A percentile compares a stretch with the other conserved stretches of the same genome.
phyloP scores from a whole-genome alignment of 2,888 invertebrate species.

The Liodrosophila aerea region DNA sequence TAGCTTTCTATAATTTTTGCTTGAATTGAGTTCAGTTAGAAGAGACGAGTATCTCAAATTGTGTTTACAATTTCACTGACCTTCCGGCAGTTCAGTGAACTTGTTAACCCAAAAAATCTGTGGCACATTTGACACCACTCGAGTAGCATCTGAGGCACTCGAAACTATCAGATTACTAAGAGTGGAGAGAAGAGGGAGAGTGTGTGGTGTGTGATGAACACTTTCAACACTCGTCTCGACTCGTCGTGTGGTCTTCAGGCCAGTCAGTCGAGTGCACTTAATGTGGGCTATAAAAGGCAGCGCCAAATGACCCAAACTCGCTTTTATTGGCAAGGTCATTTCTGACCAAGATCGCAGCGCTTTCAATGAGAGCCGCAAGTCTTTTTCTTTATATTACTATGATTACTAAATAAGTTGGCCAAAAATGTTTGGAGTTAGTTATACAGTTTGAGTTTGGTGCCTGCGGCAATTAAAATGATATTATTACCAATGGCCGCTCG shows the following conservation, averaged over 20 bases:
- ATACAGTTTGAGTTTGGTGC: conserved; percentile 12
- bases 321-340: conserved; percentile 8
- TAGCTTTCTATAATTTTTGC: conserved; percentile 45
- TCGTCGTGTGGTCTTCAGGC: conserved; percentile 20
- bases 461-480: conserved; percentile 72
- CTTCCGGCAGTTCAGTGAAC: conserved; percentile 61
- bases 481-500: conserved; percentile 57
- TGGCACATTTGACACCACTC: conserved; percentile 60
- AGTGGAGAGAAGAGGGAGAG: too few relatives aligned
- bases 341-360: neutral
- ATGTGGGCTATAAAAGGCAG: conserved; percentile 45
- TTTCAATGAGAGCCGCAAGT: conserved; percentile 23
- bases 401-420: conserved; percentile 2
- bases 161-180: conserved; percentile 64
- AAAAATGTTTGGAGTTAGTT: neutral
- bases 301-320: conserved; percentile 34
- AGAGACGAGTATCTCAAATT: neutral
- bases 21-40: too few relatives aligned
- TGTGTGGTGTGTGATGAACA: too few relatives aligned
- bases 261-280: conserved; percentile 59
- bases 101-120: conserved; percentile 50
- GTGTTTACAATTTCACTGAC: conserved; percentile 24
- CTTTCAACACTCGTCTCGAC: conserved; percentile 34
- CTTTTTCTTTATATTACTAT: conserved; percentile 1
- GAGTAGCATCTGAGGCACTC: conserved; percentile 27